These are phyloP conservation scores for Drosophila rhopaloa DNA, from an alignment of 1,140 invertebrate species.

Conservation along the genomic window DNA sequence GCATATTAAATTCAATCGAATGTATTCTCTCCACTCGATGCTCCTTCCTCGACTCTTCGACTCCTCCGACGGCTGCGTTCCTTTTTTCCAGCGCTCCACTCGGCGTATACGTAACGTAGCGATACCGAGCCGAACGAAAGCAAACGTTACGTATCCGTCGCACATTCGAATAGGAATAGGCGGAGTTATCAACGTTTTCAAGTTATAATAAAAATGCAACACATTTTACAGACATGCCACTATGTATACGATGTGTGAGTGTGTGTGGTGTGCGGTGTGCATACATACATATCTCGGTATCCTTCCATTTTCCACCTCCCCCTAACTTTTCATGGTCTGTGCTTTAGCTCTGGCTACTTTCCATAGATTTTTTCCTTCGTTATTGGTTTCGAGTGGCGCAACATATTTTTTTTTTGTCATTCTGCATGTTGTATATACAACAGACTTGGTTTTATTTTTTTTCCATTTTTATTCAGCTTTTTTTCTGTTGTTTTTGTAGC, in stretches of 20 bases:
- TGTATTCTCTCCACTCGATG: constrained; percentile 78
- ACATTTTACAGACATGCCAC: constrained; percentile 75
- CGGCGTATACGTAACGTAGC: constrained; percentile 45
- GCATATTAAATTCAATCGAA: constrained; percentile 84
- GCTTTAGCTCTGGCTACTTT: constrained; percentile 70
- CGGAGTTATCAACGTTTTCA: constrained; percentile 84
- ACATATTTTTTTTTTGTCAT: constrained; percentile 58
- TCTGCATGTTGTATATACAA: constrained; percentile 62
- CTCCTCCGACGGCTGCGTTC: constrained; percentile 27
- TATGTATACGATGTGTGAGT: constrained; percentile 35
- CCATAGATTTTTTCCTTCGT: constrained; percentile 82
- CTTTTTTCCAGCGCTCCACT: constrained; percentile 28
- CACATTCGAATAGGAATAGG: constrained; percentile 77
- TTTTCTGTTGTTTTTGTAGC: constrained; percentile 38
- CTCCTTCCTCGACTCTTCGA: background rate
- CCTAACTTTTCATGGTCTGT: constrained; percentile 17
- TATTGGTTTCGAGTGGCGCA: constrained; percentile 80
- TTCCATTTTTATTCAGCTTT: constrained; percentile 26
- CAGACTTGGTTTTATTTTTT: constrained; percentile 54
- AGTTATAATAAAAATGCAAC: constrained; percentile 84
- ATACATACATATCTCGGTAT: constrained; percentile 44
- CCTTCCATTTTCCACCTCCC: constrained; percentile 35
- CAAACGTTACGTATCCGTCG: constrained; percentile 66
- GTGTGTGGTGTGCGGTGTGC: constrained; percentile 16
- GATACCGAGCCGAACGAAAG: constrained; percentile 42